Evolutionary conservation across 2,888 invertebrate species (phyloP), one percentile per base, ranked within the genome.

Genomic region (Hypolimnas misippus): DNA sequence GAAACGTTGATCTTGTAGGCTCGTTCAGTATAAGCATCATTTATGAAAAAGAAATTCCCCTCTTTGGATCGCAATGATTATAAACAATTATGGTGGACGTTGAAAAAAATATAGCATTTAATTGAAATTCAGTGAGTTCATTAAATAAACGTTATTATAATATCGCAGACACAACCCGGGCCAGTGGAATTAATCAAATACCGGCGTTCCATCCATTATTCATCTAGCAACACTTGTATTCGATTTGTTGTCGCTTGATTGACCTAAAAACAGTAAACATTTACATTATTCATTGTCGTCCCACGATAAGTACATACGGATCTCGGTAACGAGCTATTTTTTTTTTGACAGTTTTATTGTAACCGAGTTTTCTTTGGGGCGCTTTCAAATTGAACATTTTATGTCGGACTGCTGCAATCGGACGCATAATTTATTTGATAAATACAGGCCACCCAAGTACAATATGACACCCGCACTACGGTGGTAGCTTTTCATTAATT

Each of bases 231-330:
- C 61, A 61, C 53, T 61, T 49, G 53, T 49, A 60, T 25, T 42
- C 53, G 56, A 56, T 63, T 59, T 53, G 62, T 59, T 53, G 62
- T 50, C 51, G 38, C 54, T 63, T 54, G 55, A 66, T 53, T 63
- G 56, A 62, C 62, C 62, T 38, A 59, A 49, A 56, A 63, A 66
- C 40, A 21, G 33, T 29, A 40, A 35, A 46, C 38, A 53, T 65
- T 57, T 61, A 60, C 62, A 66, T 65, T 59, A 53, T 38, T 53
- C 44, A 46, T 53, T 46, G 44, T 53, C 33, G 17, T 44, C 49
- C 49, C 33, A 44, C 17, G 14, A 29, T 6, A 46, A 14, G 52
- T 52, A 25, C 8, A 35, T 60, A 49, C 29, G n/a, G 29, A 49
- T 29, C 14, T 14, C 21, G 7, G 8, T 29, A 49, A 25, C 14